Evolutionary conservation across 2,797 vertebrate genomes (phyloP).

Genomic region (Pseudotriccus pelzelni): DNA sequence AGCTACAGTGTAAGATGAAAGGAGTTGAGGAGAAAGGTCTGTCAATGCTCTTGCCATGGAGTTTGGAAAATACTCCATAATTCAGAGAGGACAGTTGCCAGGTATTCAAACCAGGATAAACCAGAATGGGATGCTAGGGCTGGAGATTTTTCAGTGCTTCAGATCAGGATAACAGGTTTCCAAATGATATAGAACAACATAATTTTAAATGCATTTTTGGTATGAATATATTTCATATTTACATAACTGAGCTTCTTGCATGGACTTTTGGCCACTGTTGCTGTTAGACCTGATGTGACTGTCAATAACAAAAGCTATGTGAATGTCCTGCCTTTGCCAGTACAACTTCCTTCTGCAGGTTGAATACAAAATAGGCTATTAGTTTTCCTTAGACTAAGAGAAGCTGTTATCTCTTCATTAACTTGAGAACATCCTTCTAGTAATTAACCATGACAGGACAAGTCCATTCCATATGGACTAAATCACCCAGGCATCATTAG

Average conservation of each 20-base stretch:
- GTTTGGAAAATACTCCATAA: background rate
- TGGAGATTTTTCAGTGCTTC: background rate
- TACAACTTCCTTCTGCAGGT: background rate
- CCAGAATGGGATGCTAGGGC: background rate
- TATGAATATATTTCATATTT: background rate
- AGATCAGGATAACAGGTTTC: background rate
- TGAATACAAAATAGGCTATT: constrained; percentile 15
- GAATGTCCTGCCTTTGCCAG: background rate
- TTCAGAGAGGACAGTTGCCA: background rate
- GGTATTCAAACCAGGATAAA: background rate
- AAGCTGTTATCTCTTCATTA: constrained; percentile 46
- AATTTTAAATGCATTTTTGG: background rate
- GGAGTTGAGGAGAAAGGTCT: background rate
- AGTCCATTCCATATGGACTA: constrained; percentile 17
- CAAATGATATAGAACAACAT: background rate
- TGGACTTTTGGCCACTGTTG: background rate
- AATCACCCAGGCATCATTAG: constrained; percentile 26
- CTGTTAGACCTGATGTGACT: background rate
- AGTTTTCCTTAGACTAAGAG: background rate
- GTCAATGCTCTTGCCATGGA: background rate
- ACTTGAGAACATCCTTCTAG: background rate
- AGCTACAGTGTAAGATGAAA: background rate
- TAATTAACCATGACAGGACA: constrained; percentile 49
- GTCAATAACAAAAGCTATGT: background rate
- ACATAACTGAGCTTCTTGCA: background rate